These are phyloP conservation scores for Chironomus tepperi DNA, from an alignment of 1,140 invertebrate species.

Conservation along the genomic window DNA sequence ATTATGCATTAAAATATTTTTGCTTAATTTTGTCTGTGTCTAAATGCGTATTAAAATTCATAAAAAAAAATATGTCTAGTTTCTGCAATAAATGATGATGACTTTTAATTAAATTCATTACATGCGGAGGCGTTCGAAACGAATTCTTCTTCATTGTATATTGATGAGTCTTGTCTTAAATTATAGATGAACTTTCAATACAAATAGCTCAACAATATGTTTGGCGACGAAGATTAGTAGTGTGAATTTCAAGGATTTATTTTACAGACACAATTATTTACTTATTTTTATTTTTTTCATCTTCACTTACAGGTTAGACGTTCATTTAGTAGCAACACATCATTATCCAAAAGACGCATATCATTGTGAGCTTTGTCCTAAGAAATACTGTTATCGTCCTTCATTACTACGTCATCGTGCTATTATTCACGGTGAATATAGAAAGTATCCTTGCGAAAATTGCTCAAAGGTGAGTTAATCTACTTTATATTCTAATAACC, in stretches of 20 bases:
- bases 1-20: background rate
- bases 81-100: too few species aligned
- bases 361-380: constrained; percentile 74
- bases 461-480: constrained; percentile 66
- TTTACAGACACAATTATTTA: background rate
- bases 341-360: constrained; percentile 67
- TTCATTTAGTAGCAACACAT: constrained; percentile 66
- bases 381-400: constrained; percentile 71
- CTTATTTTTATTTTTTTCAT: constrained; percentile 24
- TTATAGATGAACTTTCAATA: too few species aligned
- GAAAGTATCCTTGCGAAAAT: constrained; percentile 86
- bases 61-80: too few species aligned
- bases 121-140: background rate
- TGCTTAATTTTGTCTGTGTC: background rate
- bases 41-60: too few species aligned
- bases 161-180: background rate
- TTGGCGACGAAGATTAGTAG: too few species aligned
- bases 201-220: too few species aligned
- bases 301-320: constrained; percentile 62
- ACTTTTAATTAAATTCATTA: too few species aligned
- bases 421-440: constrained; percentile 63
- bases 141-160: background rate
- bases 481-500: too few species aligned
- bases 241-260: background rate
- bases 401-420: constrained; percentile 75